Evolutionary conservation across 2,888 invertebrate genomes (phyloP).

Genomic region (Isoperla grammatica): DNA sequence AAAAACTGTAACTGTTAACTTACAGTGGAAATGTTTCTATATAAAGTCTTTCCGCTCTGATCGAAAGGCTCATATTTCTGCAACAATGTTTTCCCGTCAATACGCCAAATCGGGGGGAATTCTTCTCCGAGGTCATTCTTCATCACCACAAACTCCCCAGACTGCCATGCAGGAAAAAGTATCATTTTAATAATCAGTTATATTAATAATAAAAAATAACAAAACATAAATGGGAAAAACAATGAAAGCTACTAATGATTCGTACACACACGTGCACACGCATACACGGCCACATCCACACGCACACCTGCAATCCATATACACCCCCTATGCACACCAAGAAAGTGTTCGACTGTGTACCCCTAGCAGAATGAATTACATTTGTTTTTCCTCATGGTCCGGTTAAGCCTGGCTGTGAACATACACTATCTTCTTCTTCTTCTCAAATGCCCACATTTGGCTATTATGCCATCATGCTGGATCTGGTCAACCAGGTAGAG

Average conservation of each 20-base stretch:
- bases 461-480: too few species aligned
- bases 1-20: conserved; percentile 38
- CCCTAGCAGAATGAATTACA: too few species aligned
- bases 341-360: background rate
- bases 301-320: too few species aligned
- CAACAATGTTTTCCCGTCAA: conserved; percentile 59
- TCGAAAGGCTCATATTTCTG: conserved; percentile 48
- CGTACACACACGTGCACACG: too few species aligned
- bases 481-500: too few species aligned
- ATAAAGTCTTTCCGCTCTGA: conserved; percentile 73
- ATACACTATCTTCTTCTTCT: too few species aligned
- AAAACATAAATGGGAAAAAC: background rate
- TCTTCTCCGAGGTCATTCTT: conserved; percentile 74
- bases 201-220: conserved; percentile 6
- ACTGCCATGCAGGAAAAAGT: conserved; percentile 51
- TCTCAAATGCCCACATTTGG: too few species aligned
- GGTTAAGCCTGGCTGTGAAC: too few species aligned
- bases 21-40: conserved; percentile 83
- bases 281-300: too few species aligned
- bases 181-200: background rate
- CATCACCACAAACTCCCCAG: conserved; percentile 83
- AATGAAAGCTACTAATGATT: too few species aligned
- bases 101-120: conserved; percentile 86
- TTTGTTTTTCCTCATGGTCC: too few species aligned
- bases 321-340: too few species aligned